Evolutionary conservation across 2,113 vertebrate genomes (phyloP), one percentile per base, ranked within the genome.

Genomic region (Embiotoca jacksoni): DNA sequence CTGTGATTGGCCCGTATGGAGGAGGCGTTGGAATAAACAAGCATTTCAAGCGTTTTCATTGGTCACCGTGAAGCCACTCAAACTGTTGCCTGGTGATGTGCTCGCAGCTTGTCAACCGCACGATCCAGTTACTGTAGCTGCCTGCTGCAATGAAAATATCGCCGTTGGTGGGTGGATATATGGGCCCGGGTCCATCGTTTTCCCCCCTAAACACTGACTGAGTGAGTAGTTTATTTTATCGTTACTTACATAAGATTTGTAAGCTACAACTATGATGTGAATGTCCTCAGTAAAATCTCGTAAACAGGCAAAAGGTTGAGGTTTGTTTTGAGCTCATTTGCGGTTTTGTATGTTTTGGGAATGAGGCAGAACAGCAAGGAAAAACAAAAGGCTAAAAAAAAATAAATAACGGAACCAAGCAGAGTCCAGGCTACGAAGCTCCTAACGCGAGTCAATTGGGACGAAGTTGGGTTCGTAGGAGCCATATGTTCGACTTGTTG

Each of bases 121-220:
- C 89, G 90, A 87, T 88, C 88, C 88, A 80, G 90, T 91, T 88
- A 87, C 88, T 90, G 94, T 84, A 85, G 91, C 87, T 80, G 91
- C 88, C 85, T 90, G 92, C 91, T 89, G 93, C 88, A 91, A 93
- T 91, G 87, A 90, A 84, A 91, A 89, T 81, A 90, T 69, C 90
- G 80, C 47, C 85, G 88, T 63, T 63, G 83, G 91, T 90, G 90
- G 92, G 90, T 89, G 93, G 86, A 89, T 77, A 62, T 77, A 66
- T 35, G 86, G 73, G 78, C 80, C 75, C 76, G 15, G 50, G 65
- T 84, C 75, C 80, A 85, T 80, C 84, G 63, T 78, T 60, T 83
- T 13, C 0, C 30, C 58, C 82, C 61, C 13, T 67, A 64, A 78
- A 73, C 65, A 82, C 36, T 81, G 88, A 92, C 91, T 80, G 86